Evolutionary conservation across 2,797 vertebrate genomes (phyloP), one percentile per base, ranked within the genome.

Genomic region (Carapus acus): DNA sequence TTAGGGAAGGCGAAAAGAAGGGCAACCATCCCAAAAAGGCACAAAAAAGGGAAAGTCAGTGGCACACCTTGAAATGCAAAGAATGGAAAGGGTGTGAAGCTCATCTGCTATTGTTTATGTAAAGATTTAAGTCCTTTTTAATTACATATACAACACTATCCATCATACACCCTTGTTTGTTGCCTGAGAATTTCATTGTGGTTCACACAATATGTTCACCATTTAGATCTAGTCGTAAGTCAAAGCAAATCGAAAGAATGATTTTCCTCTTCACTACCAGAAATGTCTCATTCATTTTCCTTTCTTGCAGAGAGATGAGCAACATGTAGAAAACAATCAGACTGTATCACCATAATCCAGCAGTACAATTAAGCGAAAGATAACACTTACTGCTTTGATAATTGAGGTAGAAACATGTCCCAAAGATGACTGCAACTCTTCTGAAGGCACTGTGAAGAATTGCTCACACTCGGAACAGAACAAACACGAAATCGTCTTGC

Each of bases 281-380:
- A 72, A 86, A 86, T 84, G 83, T 77, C 78, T 71, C 74, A 81
- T 84, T 83, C 72, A 71, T 86, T 79, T 80, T 80, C 66, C 55
- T 54, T n/a, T n/a, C n/a, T n/a, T n/a, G n/a, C n/a, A n/a, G n/a
- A n/a, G n/a, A n/a, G n/a, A n/a, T n/a, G n/a, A n/a, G n/a, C n/a
- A n/a, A n/a, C n/a, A n/a, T n/a, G n/a, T n/a, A n/a, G n/a, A n/a
- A n/a, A n/a, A n/a, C n/a, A n/a, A n/a, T n/a, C n/a, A n/a, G n/a
- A n/a, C n/a, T n/a, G n/a, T n/a, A n/a, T n/a, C n/a, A n/a, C n/a
- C n/a, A n/a, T n/a, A n/a, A n/a, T n/a, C n/a, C n/a, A n/a, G n/a
- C n/a, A n/a, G n/a, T n/a, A n/a, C n/a, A n/a, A n/a, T n/a, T n/a
- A n/a, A n/a, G n/a, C n/a, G n/a, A n/a, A n/a, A n/a, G n/a, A n/a